phyloP scores from a whole-genome alignment of 2,888 invertebrate species.

The Melipona beecheii region DNA sequence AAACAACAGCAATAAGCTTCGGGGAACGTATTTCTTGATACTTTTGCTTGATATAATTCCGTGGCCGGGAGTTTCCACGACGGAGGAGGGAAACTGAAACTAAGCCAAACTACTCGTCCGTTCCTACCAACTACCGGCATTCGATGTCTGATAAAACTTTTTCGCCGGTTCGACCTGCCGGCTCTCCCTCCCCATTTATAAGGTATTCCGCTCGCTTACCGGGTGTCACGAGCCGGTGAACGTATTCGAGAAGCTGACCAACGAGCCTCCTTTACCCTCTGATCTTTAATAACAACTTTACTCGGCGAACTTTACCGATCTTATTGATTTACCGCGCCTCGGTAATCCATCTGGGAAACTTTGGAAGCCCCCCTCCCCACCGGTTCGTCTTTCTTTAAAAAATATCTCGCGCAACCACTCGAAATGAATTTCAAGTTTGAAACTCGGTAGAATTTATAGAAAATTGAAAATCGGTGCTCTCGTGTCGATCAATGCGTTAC shows the following conservation, averaged over 20 bases:
- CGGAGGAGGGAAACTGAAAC: conserved; percentile 71
- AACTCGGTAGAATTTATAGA: neutral
- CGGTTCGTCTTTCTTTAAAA: neutral
- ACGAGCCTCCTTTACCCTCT: conserved; percentile 56
- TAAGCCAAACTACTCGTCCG: conserved; percentile 76
- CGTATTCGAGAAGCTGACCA: conserved; percentile 53
- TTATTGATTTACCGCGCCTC: conserved; percentile 61
- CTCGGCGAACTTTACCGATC: conserved; percentile 61
- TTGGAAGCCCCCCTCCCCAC: neutral
- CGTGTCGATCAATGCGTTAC: neutral
- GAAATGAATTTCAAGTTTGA: neutral
- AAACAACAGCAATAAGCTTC: conserved; percentile 81
- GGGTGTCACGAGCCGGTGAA: conserved; percentile 63
- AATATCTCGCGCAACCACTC: neutral
- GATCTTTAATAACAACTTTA: conserved; percentile 66
- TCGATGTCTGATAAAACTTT: conserved; percentile 79
- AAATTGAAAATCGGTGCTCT: neutral
- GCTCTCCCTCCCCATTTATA: conserved; percentile 61
- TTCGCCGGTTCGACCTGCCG: conserved; percentile 51
- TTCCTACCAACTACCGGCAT: conserved; percentile 69
- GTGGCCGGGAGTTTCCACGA: conserved; percentile 54
- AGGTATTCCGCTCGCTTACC: conserved; percentile 68
- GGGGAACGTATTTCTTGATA: conserved; percentile 77
- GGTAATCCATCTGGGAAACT: conserved; percentile 49
- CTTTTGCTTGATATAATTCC: conserved; percentile 78